Evolutionary conservation across 2,888 invertebrate species (phyloP), one percentile per base, ranked within the genome.

Genomic region (Pheosia gnoma): DNA sequence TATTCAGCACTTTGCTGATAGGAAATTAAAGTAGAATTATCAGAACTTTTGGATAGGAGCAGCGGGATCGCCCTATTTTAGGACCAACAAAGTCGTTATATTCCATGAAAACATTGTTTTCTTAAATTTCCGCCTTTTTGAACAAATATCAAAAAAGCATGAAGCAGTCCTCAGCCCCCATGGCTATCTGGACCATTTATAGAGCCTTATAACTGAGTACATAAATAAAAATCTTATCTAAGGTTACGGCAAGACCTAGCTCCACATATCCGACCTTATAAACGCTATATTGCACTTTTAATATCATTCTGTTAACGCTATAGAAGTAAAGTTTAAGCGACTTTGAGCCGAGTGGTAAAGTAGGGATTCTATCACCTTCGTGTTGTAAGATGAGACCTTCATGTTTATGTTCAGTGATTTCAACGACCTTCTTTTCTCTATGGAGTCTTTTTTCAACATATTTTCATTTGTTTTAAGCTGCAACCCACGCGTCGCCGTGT

Each of bases 171-270:
- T 61, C 63, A 62, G 63, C 58, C 38, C 61, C 58, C 58, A 60
- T 56, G 64, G 62, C 60, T 74, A 80, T 76, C 68, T 83, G 69
- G 83, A 82, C 78, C 81, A 81, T 75, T 66, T 71, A 65, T 58
- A 59, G 58, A 59, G 65, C 62, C 58, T 65, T 58, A 63, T 74
- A 66, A 68, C 66, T 70, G 69, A 66, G 68, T 70, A 75, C 71
- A 78, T 78, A 60, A 75, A 80, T 75, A 77, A 77, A 71, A 56
- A 60, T 67, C 68, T 60, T 61, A 66, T 63, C 64, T 75, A 80
- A 88, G 86, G 87, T 78, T 84, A 73, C 68, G 84, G 75, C 82
- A 81, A 76, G 89, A 86, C 90, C 89, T 89, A 90, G 90, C 73
- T 73, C 89, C 71, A 88, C 72, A 80, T 84, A 64, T 58, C 54